Evolutionary conservation across 2,113 vertebrate genomes (phyloP), one percentile per base, ranked within the genome.

Genomic region (Nothocercus nigrocapillus): DNA sequence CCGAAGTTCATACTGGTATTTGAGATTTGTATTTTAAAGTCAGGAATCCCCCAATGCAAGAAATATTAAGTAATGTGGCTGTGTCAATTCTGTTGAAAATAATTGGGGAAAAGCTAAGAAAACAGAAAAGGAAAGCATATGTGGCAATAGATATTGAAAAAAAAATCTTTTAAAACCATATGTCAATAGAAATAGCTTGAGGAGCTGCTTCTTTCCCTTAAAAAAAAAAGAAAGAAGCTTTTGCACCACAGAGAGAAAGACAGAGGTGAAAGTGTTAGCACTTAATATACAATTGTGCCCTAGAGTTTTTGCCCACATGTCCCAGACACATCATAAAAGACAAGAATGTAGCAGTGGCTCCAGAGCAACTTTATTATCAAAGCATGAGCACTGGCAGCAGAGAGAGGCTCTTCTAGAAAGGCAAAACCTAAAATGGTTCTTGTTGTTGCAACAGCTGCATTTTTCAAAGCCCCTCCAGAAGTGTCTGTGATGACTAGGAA

Each of bases 1-100:
- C 85, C 93, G 85, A 84, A 92, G 47, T 63, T 93, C 80, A 58
- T 47, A 88, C 79, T 93, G 85, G 8, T 85, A 75, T 92, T 53
- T 79, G 47, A 96, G 80, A 69, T 44, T 67, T 80, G 11, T 3
- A 69, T 91, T 89, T 90, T 91, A 42, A 80, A 82, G 36, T 62
- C 45, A 87, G 82, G 64, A 85, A 93, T 94, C 80, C 73, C 62
- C 18, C 81, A 93, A 76, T 91, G 61, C 32, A 78, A 82, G 81
- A 82, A 92, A 68, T 85, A 85, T 6, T 32, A 68, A 81, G 47
- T 64, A 67, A 75, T 20, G n/a, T 66, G 62, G 53, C 20, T 81
- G 74, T 36, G 56, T 64, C 56, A 85, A 69, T 89, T 85, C 61
- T 90, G 90, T 93, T 85, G 42, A 86, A 83, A 94, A 86, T 86